Base-by-base conservation (phyloP, 2,888 invertebrate species). In the Scotopteryx bipunctaria region DNA sequence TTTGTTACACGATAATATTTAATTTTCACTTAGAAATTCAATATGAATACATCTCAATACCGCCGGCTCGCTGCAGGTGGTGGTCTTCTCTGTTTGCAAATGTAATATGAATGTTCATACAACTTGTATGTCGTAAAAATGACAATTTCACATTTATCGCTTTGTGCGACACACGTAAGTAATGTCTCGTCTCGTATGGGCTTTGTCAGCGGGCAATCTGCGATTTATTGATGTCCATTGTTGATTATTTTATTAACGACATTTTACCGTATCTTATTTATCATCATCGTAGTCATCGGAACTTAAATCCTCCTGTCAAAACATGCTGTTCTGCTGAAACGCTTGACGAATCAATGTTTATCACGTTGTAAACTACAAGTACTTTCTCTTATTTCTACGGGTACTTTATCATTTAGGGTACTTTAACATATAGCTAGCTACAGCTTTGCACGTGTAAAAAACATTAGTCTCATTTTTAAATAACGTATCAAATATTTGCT, bases 191-290 rank as follows among this genome's bases (percentile, higher is more conserved):
- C 80, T 74, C 69, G 72, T 81, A 81, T 80, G 76, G 78, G 69
- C 81, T 83, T 82, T 83, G 85, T 87, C 85, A 84, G 85, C 83
- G 73, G 82, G 86, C 78, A 83, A 86, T 85, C 82, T 70, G 71
- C 75, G 73, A 86, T 86, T 86, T 88, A 88, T 88, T 79, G 69
- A 77, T 68, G 66, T 61, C 68, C 71, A 77, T 80, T 80, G 83
- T 81, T 81, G 81, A 85, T 83, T 81, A 83, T 86, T 83, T 86
- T 83, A 84, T 82, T 79, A 79, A 77, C 71, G 71, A 71, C 71
- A 73, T 70, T n/a, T 73, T 71, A 69, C 69, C 66, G 69, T 70
- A 65, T 69, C 69, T 72, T 70, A 62, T 75, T 76, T 73, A 71
- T 76, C 54, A 64, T 59, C 69, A 65, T 61, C 55, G 63, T 14